Base-by-base conservation (phyloP, 2,113 vertebrate genomes). In the Dryoscopus gambensis region DNA sequence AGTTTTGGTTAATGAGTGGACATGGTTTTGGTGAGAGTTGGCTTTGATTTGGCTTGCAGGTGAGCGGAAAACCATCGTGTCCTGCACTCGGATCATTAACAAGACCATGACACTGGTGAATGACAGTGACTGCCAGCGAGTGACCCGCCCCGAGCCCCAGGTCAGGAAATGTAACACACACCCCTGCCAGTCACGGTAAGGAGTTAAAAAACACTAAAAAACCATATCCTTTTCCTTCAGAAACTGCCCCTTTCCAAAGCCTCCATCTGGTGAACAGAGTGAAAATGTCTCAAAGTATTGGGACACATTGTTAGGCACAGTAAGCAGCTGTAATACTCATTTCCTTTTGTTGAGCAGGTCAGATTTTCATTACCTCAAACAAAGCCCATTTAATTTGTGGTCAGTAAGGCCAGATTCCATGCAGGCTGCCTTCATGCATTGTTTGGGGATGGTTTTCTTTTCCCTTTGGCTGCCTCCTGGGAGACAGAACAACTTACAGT, bases 181-280 rank as follows among this genome's bases (percentile, higher is more conserved):
- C 89, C 98, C 98, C 40, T 99, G 99, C 97, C 99, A 99, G 93
- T 99, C 99, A 96, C 96, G 99, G 99, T 99, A 98, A 98, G 98
- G 59, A 83, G 37, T 57, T 88, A 14, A 59, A 59, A 73, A 40
- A 6, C 17, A 21, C 46, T 63, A 27, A 39, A 31, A 10, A 21
- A 19, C 56, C 80, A 30, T 82, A 65, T 62, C 55, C 79, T 78
- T 90, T 81, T 56, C 46, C 62, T 81, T 84, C 77, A 62, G 59
- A 62, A 91, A 67, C 40, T 5, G 2, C 73, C 37, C 25, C 14
- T 93, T 96, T 82, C 60, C 69, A 89, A 71, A 96, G 69, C 37
- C 53, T 81, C 69, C 65, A 22, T 89, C 69, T 92, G 88, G 33
- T 78, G 86, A 88, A 62, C 53, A 18, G 64, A 35, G 76, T 71